Evolutionary conservation across 2,797 vertebrate genomes (phyloP), one percentile per base, ranked within the genome.

Genomic region (Florisuga fusca): DNA sequence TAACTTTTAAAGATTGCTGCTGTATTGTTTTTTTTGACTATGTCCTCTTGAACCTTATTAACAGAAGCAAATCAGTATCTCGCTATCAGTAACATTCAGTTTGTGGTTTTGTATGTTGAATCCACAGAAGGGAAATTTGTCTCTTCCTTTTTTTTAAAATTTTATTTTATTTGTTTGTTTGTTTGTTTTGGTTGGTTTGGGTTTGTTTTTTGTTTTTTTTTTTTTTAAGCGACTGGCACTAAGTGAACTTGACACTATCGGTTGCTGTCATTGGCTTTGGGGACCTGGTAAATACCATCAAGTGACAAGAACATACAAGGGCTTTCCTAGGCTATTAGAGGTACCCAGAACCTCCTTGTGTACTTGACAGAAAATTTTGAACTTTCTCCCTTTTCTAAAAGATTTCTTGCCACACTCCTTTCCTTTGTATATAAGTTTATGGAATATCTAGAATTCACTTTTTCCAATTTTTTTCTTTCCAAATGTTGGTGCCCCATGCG

Each of bases 1-100:
- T 97, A 97, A 97, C 90, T 96, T 95, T 93, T 95, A 92, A 96
- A 97, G 92, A 97, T 96, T 95, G 94, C 97, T 98, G 97, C 97
- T 98, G 97, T 96, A 93, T 93, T 93, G 85, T 78, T 93, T 78
- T 38, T 75, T 97, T 97, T 90, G 43, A 94, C 92, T 91, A 58
- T 96, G 95, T 97, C 93, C 74, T 92, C 93, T 95, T 92, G 95
- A 97, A 96, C 76, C 90, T 90, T 95, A 67, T 97, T 95, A 98
- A 96, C 96, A 96, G 96, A 97, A 97, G 95, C 87, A 96, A 95
- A 94, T 96, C 84, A 86, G 59, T 94, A 87, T 91, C 96, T 96
- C 4, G 80, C 89, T 96, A 86, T 92, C 92, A 95, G 25, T 97
- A 97, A 97, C 91, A 94, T 95, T 92, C 72, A 95, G 87, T 95